Percentiles rank a stretch among this genome's conserved stretches.
Conservation (phyloP, 2,888 invertebrate species). For the Pollenia amentaria region DNA sequence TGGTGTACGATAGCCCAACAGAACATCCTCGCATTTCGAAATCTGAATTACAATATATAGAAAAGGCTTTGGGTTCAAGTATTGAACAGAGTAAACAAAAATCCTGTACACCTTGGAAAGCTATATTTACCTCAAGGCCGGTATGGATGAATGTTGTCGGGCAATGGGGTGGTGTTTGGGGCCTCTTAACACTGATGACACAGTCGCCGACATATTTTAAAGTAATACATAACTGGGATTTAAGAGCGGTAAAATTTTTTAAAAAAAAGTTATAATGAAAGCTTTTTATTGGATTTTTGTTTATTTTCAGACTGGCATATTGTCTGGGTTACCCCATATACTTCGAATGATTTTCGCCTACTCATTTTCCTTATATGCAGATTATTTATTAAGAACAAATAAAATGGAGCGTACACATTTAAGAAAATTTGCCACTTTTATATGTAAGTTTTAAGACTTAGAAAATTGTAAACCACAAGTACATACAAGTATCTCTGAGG, state of each 20-base stretch:
- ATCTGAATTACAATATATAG: constrained; percentile 87
- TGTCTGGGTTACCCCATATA: constrained; percentile 88
- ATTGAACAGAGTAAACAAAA: constrained; percentile 80
- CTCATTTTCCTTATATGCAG: constrained; percentile 86
- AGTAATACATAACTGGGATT: constrained; percentile 88
- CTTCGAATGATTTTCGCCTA: constrained; percentile 87
- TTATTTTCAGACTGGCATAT: constrained; percentile 85
- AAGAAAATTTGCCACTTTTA: constrained; percentile 87
- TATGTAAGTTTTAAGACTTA: constrained; percentile 86
- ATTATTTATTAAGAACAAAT: constrained; percentile 86
- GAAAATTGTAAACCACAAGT: background rate
- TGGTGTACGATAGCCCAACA: constrained; percentile 88
- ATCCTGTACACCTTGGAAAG: constrained; percentile 87
- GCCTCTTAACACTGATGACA: constrained; percentile 89
- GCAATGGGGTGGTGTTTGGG: constrained; percentile 89
- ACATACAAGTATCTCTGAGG: background rate
- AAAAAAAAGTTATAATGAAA: background rate
- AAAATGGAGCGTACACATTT: constrained; percentile 87
- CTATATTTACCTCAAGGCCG: constrained; percentile 86
- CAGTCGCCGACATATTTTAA: constrained; percentile 90
- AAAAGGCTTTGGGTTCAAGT: constrained; percentile 85
- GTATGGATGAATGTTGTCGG: constrained; percentile 88
- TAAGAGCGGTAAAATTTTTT: constrained; percentile 86
- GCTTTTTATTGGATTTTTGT: background rate
- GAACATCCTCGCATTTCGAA: constrained; percentile 88